These are phyloP conservation scores for Scyliorhinus canicula DNA, from an alignment of 2,797 vertebrate genomes.

Conservation along the genomic window DNA sequence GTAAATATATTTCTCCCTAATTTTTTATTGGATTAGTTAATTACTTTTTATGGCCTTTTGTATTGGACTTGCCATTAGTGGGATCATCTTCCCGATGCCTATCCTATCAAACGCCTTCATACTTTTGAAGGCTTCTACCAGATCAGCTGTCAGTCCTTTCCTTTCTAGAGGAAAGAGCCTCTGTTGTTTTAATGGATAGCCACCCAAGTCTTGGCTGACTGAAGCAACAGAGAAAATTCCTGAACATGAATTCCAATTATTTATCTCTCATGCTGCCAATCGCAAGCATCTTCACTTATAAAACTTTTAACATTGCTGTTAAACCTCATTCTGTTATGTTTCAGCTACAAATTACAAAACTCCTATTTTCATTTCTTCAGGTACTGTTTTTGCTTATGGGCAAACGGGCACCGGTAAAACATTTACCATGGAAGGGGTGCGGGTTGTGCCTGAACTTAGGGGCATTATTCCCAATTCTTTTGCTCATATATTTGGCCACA, in stretches of 20 bases:
- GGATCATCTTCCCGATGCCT: not conserved
- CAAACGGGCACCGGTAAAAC: constrained; percentile 98
- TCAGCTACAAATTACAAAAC: not conserved
- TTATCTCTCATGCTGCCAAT: not conserved
- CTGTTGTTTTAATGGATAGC: not conserved
- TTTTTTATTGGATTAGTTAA: not conserved
- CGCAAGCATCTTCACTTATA: not conserved
- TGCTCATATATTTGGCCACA: constrained; percentile 96
- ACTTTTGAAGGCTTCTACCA: not conserved
- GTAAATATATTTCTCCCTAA: not conserved
- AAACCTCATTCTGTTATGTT: not conserved
- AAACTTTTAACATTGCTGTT: not conserved
- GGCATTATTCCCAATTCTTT: constrained; percentile 99
- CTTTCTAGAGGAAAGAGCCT: not conserved
- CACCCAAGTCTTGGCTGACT: not conserved
- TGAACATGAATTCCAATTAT: not conserved
- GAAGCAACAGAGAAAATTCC: not conserved
- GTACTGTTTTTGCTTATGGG: constrained; percentile 97
- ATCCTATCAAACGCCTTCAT: not conserved
- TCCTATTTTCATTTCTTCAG: constrained; percentile 52
- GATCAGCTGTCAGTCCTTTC: not conserved
- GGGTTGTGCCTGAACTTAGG: constrained; percentile 89
- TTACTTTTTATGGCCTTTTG: not conserved
- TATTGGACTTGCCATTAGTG: not conserved
- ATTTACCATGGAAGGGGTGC: constrained; percentile 96